phyloP scores from a whole-genome alignment of 92 coral and sea anemone genomes.

The Heteractis magnifica region DNA sequence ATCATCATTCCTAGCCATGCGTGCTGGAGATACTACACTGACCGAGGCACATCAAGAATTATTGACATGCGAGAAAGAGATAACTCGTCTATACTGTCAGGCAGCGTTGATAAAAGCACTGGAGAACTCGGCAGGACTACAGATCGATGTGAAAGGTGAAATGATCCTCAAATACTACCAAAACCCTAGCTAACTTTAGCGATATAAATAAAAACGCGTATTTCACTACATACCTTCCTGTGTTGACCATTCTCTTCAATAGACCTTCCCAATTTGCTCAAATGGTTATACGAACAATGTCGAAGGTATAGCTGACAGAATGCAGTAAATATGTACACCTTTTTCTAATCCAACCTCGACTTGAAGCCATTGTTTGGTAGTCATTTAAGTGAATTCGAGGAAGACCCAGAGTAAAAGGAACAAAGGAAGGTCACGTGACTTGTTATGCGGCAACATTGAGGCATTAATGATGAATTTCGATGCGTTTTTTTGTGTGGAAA shows the following conservation, averaged over 20 bases:
- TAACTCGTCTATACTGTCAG: slow-evolving; percentile 76
- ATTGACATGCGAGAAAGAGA: slow-evolving; percentile 65
- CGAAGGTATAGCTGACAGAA: too few relatives aligned
- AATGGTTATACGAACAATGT: too few relatives aligned
- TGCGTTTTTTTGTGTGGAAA: too few relatives aligned
- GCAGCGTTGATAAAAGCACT: slow-evolving; percentile 62
- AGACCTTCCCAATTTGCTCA: too few relatives aligned
- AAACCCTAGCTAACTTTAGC: not conserved
- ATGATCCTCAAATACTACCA: not conserved
- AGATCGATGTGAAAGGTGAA: not conserved
- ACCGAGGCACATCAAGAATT: slow-evolving; percentile 68
- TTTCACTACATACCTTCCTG: too few relatives aligned
- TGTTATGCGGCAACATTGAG: not conserved
- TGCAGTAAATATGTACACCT: too few relatives aligned
- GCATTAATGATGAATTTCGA: not conserved
- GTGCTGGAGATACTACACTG: slow-evolving; percentile 64
- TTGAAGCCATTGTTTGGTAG: not conserved
- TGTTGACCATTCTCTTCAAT: too few relatives aligned
- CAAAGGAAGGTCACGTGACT: not conserved
- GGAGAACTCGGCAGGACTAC: slow-evolving; percentile 12
- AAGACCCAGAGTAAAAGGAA: not conserved
- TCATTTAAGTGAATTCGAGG: too few relatives aligned
- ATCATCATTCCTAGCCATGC: slow-evolving; percentile 70
- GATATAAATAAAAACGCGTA: too few relatives aligned
- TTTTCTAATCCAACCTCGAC: not conserved